phyloP scores from a whole-genome alignment of 2,797 vertebrate genomes.

The Gambusia yucatana region DNA sequence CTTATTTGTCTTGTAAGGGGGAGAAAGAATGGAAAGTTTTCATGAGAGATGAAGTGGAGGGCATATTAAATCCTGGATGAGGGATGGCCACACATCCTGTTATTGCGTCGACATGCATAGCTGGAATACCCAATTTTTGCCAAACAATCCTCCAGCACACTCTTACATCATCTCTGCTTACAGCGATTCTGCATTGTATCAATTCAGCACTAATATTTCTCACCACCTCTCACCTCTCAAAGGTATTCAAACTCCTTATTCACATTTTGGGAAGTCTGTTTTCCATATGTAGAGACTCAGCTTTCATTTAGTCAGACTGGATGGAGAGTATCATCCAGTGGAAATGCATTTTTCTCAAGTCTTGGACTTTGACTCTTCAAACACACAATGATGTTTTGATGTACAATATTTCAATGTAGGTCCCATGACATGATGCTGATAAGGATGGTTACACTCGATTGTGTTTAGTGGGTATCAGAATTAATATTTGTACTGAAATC shows the following conservation, averaged over 20 bases:
- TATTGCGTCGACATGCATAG: conserved; percentile 73
- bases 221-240: not conserved
- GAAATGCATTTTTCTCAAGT: not conserved
- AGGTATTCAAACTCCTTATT: not conserved
- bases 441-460: not conserved
- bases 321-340: not conserved
- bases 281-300: not conserved
- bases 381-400: not conserved
- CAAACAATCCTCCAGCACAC: conserved; percentile 29
- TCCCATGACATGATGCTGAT: not conserved
- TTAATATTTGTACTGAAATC: not conserved
- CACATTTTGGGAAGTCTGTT: not conserved
- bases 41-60: not conserved
- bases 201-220: not conserved
- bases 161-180: conserved; percentile 6
- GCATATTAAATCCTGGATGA: conserved; percentile 49
- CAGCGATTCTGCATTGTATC: not conserved
- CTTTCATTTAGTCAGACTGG: not conserved
- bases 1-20: conserved; percentile 36
- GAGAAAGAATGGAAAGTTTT: conserved; percentile 4
- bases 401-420: not conserved
- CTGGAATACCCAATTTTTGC: conserved; percentile 65
- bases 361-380: not conserved
- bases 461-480: not conserved
- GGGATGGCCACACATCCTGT: conserved; percentile 69